phyloP scores from a whole-genome alignment of 1,140 invertebrate species.

The Macrotrachela quadricornifera region DNA sequence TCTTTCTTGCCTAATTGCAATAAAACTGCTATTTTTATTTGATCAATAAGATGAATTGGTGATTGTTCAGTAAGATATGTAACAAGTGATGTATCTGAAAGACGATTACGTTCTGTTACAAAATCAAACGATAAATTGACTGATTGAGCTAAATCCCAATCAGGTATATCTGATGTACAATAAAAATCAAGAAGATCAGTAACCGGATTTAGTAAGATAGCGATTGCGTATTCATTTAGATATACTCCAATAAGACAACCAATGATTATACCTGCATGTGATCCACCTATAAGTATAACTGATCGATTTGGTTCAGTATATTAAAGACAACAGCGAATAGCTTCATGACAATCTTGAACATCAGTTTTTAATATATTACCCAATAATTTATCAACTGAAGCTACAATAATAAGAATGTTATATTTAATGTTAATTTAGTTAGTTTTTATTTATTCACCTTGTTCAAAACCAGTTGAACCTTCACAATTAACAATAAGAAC shows the following conservation, averaged over 20 bases:
- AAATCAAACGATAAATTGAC: too few relatives aligned
- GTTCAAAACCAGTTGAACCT: constrained; percentile 60
- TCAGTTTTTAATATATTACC: constrained; percentile 54
- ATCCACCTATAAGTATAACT: constrained; percentile 42
- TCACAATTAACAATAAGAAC: constrained; percentile 53
- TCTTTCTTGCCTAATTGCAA: too few relatives aligned
- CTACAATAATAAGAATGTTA: too few relatives aligned
- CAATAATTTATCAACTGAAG: constrained; percentile 43
- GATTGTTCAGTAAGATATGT: too few relatives aligned
- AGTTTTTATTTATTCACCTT: constrained; percentile 33
- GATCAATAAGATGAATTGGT: too few relatives aligned
- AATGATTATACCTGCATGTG: constrained; percentile 70
- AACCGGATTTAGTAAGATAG: constrained; percentile 47
- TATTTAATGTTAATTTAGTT: too few relatives aligned
- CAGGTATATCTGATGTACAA: constrained; percentile 51
- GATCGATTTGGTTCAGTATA: not conserved
- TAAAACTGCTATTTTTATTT: too few relatives aligned
- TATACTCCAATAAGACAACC: constrained; percentile 60
- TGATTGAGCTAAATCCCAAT: constrained; percentile 38
- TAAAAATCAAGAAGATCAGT: constrained; percentile 37
- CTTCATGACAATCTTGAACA: constrained; percentile 50
- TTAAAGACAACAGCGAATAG: too few relatives aligned
- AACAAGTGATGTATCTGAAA: too few relatives aligned
- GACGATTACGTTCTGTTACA: too few relatives aligned
- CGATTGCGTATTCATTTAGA: constrained; percentile 45